These are phyloP conservation scores for Platyrinchus mystaceus DNA, from an alignment of 2,797 vertebrate genomes.

Conservation along the genomic window DNA sequence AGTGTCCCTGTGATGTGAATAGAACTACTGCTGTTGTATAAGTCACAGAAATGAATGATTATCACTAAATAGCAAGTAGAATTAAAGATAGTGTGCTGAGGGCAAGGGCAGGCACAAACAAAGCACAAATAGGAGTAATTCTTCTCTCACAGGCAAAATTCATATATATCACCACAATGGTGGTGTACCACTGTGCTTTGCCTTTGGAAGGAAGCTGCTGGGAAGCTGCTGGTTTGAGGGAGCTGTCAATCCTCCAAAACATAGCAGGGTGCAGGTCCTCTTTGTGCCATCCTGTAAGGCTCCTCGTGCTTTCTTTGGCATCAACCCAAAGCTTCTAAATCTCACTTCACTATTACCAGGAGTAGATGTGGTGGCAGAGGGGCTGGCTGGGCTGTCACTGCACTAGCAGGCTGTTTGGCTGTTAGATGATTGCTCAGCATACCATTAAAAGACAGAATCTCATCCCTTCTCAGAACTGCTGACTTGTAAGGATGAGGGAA, in stretches of 20 bases:
- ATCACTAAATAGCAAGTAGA: not conserved
- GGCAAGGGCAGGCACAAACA: not conserved
- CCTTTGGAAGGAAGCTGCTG: not conserved
- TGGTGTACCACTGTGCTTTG: not conserved
- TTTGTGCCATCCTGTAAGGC: not conserved
- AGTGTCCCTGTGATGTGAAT: not conserved
- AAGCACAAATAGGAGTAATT: not conserved
- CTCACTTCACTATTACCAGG: not conserved
- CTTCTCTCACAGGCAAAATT: not conserved
- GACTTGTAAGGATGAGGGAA: not conserved
- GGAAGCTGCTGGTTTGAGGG: not conserved
- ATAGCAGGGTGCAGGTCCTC: not conserved
- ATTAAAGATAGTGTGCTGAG: not conserved
- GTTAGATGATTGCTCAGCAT: not conserved
- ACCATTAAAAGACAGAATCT: not conserved
- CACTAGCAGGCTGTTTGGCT: not conserved
- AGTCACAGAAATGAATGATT: not conserved
- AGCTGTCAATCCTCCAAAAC: not conserved
- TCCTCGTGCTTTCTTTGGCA: not conserved
- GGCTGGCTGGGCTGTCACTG: not conserved
- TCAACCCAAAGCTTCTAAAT: rapidly evolving
- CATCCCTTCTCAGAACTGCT: not conserved
- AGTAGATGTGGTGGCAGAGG: not conserved
- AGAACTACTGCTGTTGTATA: not conserved
- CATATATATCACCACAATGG: rapidly evolving